Evolutionary conservation across 1,140 invertebrate genomes (phyloP), one percentile per base, ranked within the genome.

Genomic region (Periplaneta americana): DNA sequence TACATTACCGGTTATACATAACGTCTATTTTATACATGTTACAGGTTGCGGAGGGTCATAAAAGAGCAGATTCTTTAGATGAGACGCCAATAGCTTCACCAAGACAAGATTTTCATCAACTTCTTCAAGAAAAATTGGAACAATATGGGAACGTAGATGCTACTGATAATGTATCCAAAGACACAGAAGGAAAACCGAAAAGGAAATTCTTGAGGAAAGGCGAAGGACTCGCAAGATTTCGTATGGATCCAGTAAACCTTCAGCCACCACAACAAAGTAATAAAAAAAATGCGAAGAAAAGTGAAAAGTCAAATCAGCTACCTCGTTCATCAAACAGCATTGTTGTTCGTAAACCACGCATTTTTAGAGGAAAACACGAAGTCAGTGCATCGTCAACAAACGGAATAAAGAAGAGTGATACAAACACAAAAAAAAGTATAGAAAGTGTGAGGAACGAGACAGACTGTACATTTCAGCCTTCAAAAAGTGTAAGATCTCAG

Each of bases 191-290:
- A 22, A 83, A 81, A 80, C 80, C 83, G 28, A 84, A 84, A 36
- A 79, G 83, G 75, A 86, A 88, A 31, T 91, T 89, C 83, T 83
- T 90, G 34, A 89, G 83, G 81, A 90, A 88, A 86, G 90, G 90
- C 13, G 84, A 89, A 84, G 90, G 90, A 34, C 83, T 90, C 18
- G 85, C 84, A 0, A 85, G 89, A 82, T 91, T 87, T 82, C 86
- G 84, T 34, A 85, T 86, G 85, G 83, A 76, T 39, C n/a, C 81
- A 34, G 31, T 82, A 76, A 48, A 82, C 80, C 80, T 80, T 28
- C 79, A 85, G 78, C 28, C 78, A 81, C 48, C 78, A 32, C 57
- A 80, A 48, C 32, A 81, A 8, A 66, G 22, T n/a, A 66, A 3
- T 66, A 66, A 28, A 28, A n/a, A 11, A n/a, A 66, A 66, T n/a